phyloP scores from a whole-genome alignment of 1,140 invertebrate genomes.

The Temnothorax longispinosus region DNA sequence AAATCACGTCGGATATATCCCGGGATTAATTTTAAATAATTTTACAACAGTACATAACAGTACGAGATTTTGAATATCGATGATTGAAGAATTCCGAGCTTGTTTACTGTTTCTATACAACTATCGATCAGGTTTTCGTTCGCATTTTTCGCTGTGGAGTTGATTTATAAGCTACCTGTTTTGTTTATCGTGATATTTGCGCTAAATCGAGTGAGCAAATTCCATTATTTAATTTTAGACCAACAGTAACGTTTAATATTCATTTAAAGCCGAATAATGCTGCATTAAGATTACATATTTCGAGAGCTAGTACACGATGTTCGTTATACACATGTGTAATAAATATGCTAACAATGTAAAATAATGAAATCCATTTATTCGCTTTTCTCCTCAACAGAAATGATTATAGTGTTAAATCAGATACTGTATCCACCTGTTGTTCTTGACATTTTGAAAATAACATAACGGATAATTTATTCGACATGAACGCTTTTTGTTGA shows the following conservation, averaged over 20 bases:
- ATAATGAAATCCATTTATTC: conserved; percentile 44
- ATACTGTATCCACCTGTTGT: conserved; percentile 22
- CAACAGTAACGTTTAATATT: conserved; percentile 44
- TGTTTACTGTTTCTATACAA: neutral
- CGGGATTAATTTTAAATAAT: conserved; percentile 19
- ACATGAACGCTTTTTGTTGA: neutral
- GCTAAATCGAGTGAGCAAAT: conserved; percentile 37
- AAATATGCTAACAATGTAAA: conserved; percentile 39
- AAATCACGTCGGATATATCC: neutral
- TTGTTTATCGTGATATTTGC: conserved; percentile 41
- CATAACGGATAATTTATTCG: conserved; percentile 1
- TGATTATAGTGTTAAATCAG: conserved; percentile 32
- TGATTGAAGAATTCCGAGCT: neutral
- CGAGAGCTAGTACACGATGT: conserved; percentile 7
- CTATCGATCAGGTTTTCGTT: conserved; percentile 26
- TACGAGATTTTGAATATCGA: conserved; percentile 12
- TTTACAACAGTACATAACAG: neutral
- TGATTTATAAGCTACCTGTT: conserved; percentile 15
- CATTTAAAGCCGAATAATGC: conserved; percentile 42
- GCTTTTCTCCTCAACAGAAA: neutral
- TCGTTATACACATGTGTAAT: neutral
- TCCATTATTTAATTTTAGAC: conserved; percentile 54
- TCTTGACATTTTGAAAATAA: conserved; percentile 39
- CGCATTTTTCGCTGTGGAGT: neutral
- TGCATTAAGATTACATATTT: conserved; percentile 53